These are phyloP conservation scores for Diplosoma virens DNA, from an alignment of 23 tunicate genomes.

Conservation along the genomic window DNA sequence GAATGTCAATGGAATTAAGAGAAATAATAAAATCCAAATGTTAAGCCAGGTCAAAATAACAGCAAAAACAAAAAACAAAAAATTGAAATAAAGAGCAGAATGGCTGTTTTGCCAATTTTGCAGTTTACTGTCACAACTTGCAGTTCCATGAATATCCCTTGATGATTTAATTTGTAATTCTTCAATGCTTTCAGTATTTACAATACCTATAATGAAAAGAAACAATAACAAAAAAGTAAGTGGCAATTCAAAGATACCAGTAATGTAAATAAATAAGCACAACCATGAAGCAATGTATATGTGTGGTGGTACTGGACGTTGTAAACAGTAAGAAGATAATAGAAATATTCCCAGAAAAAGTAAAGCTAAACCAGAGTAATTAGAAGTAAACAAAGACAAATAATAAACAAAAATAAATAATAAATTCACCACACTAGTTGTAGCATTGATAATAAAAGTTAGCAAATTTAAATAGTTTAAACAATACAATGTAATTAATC, in stretches of 20 bases:
- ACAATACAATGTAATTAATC: constrained; percentile 17
- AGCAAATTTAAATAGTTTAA: constrained; percentile 26
- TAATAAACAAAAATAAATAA: background rate
- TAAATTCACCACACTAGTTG: background rate
- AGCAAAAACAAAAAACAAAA: constrained; percentile 44
- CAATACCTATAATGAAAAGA: constrained; percentile 15
- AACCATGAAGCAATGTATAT: constrained; percentile 12
- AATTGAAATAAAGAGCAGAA: constrained; percentile 39
- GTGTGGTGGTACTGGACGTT: background rate
- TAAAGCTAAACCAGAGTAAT: background rate
- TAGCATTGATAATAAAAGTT: background rate
- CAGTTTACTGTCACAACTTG: background rate
- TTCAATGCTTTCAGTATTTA: background rate
- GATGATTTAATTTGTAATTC: background rate
- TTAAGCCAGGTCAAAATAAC: constrained; percentile 46
- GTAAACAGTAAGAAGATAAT: background rate
- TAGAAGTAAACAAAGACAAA: background rate
- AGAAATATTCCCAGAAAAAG: background rate
- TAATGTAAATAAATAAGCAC: constrained; percentile 1
- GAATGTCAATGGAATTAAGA: constrained; percentile 51
- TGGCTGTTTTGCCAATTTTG: background rate
- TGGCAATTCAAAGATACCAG: constrained; percentile 52
- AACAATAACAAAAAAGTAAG: constrained; percentile 10
- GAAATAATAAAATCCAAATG: constrained; percentile 37
- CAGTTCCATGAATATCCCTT: background rate